phyloP scores from a whole-genome alignment of 2,797 vertebrate genomes.

The Melanotaenia nigrans region DNA sequence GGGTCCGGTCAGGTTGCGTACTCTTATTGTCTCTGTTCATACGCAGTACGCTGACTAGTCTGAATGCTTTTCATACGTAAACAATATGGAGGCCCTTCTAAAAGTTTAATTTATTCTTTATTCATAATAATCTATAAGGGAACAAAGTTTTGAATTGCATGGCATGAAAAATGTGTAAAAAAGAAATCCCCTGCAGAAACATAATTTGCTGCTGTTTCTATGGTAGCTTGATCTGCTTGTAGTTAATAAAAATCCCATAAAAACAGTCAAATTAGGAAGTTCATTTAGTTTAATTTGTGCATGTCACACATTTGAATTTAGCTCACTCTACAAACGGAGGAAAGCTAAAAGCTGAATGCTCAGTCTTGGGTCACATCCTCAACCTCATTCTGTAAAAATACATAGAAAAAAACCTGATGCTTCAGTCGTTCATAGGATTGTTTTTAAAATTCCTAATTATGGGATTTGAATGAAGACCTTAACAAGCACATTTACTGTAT shows the following conservation, averaged over 20 bases:
- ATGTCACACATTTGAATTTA: constrained; percentile 14
- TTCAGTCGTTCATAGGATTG: not conserved
- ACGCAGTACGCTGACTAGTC: constrained; percentile 65
- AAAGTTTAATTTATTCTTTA: constrained; percentile 16
- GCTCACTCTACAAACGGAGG: constrained; percentile 36
- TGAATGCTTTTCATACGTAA: constrained; percentile 43
- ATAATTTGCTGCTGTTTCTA: not conserved
- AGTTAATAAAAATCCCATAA: not conserved
- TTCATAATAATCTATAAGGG: not conserved
- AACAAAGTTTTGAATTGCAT: not conserved
- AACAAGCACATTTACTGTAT: not conserved
- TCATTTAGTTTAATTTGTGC: not conserved
- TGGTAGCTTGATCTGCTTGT: not conserved
- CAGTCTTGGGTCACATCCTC: constrained; percentile 1
- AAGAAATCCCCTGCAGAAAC: not conserved
- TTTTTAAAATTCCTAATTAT: too few species aligned
- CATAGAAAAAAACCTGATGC: not conserved
- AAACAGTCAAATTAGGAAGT: not conserved
- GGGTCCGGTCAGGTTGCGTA: constrained; percentile 77
- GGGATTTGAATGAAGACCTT: not conserved
- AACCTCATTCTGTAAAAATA: not conserved
- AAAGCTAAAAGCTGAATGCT: constrained; percentile 56
- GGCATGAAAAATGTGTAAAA: not conserved
- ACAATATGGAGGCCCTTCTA: constrained; percentile 8
- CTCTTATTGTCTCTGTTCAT: constrained; percentile 64